Evolutionary conservation across 2,888 invertebrate genomes (phyloP), one percentile per base, ranked within the genome.

Genomic region (Xylocampa areola): DNA sequence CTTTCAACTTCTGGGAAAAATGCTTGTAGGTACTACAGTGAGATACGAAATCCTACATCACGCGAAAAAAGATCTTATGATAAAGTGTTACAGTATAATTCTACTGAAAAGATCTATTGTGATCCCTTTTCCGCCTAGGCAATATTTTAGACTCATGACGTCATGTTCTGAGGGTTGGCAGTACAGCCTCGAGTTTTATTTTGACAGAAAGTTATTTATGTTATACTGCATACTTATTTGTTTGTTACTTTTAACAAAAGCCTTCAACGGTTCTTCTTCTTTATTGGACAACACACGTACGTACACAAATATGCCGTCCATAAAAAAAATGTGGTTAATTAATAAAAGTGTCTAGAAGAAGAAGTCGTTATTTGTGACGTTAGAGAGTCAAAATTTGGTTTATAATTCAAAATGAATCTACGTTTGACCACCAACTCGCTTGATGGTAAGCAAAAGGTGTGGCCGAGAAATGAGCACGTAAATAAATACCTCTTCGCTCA

Each of bases 1-100:
- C 7, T 1, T 37, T 58, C 1, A 30, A 10, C 7, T 19, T 59
- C 65, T 32, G 16, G n/a, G 41, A 58, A 63, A 40, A 64, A 17
- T 19, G n/a, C 21, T 55, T 30, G 37, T 32, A 10, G 30, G 64
- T 30, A 32, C 14, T 16, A 10, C 11, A 29, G 25, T 5, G 2
- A 25, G 8, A 25, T 25, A n/a, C n/a, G n/a, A 1, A 36, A 41
- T 40, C 21, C 30, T 43, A 3, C 2, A 32, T 30, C 13, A 32
- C 41, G 14, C 25, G 37, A 55, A 43, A 37, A 21, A 23, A 11
- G 32, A 37, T 66, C 10, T 2, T 8, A 17, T 10, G 1, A 2
- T 10, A 0, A 14, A 19, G 4, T 6, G 0, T 0, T 11, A 5
- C 16, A 21, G 55, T 32, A n/a, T 10, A 6, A 55, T 43, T 55